Conservation (phyloP, 1,140 invertebrate species). For the Doryteuthis pealeii region DNA sequence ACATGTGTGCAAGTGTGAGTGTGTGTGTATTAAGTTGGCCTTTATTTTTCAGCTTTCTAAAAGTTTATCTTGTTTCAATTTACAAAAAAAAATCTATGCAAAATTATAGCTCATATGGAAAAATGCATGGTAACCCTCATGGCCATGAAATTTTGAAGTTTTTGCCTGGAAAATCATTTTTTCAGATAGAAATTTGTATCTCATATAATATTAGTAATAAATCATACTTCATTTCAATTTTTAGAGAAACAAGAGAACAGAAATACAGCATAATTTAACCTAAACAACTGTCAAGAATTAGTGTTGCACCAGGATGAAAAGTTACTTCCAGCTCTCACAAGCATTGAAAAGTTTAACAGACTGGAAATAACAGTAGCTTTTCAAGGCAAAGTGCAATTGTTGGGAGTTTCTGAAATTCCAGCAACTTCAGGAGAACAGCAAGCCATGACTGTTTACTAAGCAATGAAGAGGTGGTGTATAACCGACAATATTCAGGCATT, state of each 20-base stretch:
- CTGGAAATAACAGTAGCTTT: not conserved
- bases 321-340: not conserved
- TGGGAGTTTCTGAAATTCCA: not conserved
- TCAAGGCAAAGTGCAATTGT: not conserved
- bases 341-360: not conserved
- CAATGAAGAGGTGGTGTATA: not conserved
- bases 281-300: not conserved
- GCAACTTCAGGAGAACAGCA: not conserved
- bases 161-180: no score
- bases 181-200: no score
- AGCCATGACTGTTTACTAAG: not conserved
- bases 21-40: no score
- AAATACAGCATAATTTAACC: slow-evolving; percentile 1
- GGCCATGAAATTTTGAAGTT: no score
- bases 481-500: not conserved
- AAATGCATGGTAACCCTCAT: no score
- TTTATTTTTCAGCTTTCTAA: no score
- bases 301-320: not conserved
- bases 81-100: no score
- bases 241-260: not conserved
- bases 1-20: no score
- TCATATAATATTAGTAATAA: no score
- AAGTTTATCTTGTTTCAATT: no score
- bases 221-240: no score
- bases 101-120: no score